Evolutionary conservation across 2,113 vertebrate species (phyloP).

Genomic region (Notiomystis cincta): DNA sequence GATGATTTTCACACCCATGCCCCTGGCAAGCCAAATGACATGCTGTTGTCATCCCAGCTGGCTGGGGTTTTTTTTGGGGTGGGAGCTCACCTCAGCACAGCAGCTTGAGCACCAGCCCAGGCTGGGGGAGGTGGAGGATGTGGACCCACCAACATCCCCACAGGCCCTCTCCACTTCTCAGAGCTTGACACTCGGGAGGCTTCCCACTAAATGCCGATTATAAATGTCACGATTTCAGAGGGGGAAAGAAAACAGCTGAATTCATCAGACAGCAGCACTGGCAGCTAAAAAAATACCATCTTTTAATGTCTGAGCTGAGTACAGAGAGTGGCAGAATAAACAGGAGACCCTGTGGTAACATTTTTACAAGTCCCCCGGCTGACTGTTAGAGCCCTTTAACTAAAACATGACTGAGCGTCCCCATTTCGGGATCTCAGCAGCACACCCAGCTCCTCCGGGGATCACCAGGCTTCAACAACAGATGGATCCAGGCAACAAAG

Average conservation of each 20-base stretch:
- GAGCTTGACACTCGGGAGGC: background rate
- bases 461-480: background rate
- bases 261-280: background rate
- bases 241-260: constrained; percentile 39
- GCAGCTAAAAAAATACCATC: constrained; percentile 47
- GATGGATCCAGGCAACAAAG: background rate
- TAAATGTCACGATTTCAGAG: constrained; percentile 36
- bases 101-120: background rate
- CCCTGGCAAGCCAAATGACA: background rate
- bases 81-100: background rate
- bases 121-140: background rate
- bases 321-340: constrained; percentile 1
- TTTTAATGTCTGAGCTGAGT: constrained; percentile 20
- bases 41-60: background rate
- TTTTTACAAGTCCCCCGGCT: constrained; percentile 52
- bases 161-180: background rate
- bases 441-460: background rate
- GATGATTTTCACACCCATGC: background rate
- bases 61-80: background rate
- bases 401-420: constrained; percentile 11
- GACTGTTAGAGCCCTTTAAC: constrained; percentile 39
- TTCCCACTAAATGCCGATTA: background rate
- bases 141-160: background rate
- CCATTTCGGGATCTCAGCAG: background rate
- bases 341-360: constrained; percentile 18